These are phyloP conservation scores for Penaeus chinensis DNA, from an alignment of 1,140 invertebrate genomes.

Conservation along the genomic window DNA sequence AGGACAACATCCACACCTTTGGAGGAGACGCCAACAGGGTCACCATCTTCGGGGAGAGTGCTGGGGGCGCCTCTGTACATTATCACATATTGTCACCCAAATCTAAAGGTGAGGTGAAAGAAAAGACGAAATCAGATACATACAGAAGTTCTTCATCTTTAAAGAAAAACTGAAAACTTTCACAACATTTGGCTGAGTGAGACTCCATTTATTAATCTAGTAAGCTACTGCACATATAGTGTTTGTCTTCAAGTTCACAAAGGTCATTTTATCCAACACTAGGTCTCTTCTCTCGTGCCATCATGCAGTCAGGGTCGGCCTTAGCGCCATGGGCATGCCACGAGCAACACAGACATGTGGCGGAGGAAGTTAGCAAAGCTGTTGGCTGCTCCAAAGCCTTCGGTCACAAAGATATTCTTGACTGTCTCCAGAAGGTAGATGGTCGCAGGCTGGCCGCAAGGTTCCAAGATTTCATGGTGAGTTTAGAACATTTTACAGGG, in stretches of 20 bases:
- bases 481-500: background rate
- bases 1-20: conserved; percentile 72
- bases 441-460: background rate
- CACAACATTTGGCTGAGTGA: no score
- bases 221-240: no score
- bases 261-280: conserved; percentile 53
- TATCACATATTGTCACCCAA: conserved; percentile 77
- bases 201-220: no score
- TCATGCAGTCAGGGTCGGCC: conserved; percentile 66
- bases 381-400: background rate
- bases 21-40: conserved; percentile 73
- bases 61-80: conserved; percentile 64
- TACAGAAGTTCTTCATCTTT: no score
- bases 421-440: background rate
- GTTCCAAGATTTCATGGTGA: background rate
- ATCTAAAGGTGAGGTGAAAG: conserved; percentile 65
- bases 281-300: conserved; percentile 65
- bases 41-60: conserved; percentile 79
- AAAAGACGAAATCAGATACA: no score
- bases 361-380: background rate
- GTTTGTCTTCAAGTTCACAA: no score
- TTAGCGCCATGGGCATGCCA: conserved; percentile 65
- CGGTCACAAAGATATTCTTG: background rate
- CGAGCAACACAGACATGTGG: conserved; percentile 26
- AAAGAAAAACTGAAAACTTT: no score